Percentiles rank a stretch among this genome's conserved stretches.
These are phyloP conservation scores for Eutolmus rufibarbis DNA, from an alignment of 2,888 invertebrate species.

Conservation along the genomic window DNA sequence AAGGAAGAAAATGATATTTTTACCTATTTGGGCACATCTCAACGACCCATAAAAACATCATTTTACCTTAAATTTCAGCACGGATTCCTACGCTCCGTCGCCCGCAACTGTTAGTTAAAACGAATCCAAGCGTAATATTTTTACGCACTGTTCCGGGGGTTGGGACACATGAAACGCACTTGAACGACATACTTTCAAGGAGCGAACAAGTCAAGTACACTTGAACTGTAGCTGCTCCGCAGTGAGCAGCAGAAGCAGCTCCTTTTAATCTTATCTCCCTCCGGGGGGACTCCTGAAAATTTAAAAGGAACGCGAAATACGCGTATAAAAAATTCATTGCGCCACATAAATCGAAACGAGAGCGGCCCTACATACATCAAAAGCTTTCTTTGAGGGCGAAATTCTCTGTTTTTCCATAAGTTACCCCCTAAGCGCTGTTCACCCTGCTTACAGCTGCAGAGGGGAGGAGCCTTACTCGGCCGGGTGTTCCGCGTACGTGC, in stretches of 20 bases:
- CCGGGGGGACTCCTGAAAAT: neutral
- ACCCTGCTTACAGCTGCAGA: neutral
- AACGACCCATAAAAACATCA: neutral
- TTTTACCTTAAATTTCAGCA: neutral
- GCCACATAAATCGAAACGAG: neutral
- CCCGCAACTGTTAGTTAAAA: neutral
- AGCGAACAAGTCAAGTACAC: neutral
- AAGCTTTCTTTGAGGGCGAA: neutral
- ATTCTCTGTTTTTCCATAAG: neutral
- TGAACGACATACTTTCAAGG: neutral
- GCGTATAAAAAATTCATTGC: neutral
- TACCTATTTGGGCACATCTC: neutral
- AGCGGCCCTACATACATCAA: neutral
- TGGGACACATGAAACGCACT: neutral
- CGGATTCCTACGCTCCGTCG: neutral
- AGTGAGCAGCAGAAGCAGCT: neutral
- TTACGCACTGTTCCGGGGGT: neutral
- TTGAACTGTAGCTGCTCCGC: neutral
- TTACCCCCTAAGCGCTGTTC: neutral
- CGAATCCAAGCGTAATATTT: neutral
- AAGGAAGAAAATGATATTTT: neutral
- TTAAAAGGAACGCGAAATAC: neutral
- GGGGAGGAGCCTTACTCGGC: neutral
- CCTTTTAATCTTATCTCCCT: neutral
- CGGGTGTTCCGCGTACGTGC: neutral